Evolutionary conservation across 2,888 invertebrate species (phyloP), one percentile per base, ranked within the genome.

Genomic region (Homarus gammarus): DNA sequence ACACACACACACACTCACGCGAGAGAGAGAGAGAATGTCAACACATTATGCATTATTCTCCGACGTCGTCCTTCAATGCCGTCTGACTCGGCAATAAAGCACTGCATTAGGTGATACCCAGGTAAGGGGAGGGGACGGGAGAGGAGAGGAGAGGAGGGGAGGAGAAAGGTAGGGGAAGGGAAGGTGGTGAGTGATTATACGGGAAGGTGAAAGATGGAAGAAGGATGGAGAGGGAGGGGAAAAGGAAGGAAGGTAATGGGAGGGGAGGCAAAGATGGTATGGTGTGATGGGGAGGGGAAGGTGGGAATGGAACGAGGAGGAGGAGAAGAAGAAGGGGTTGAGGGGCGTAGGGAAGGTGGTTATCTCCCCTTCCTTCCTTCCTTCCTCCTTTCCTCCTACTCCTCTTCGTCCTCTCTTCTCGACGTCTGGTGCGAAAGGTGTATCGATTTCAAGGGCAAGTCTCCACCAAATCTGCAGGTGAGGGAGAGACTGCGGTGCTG

Each of bases 401-500:
- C 56, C 2, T 22, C 56, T 22, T 2, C 3, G 0, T 0, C 56
- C 56, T 22, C 22, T 22, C 18, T 56, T 56, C 56, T 56, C 44
- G 56, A 56, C 56, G 22, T 56, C 56, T 22, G 56, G 18, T 56
- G 12, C 56, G 22, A 56, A 44, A 56, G 56, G 12, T 56, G 56
- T 56, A 56, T 56, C 56, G 56, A 56, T 56, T 56, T 56, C 56
- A 56, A 56, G 56, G 56, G 18, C 56, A 56, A 56, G 56, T 18
- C 22, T 12, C 44, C 44, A 10, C 44, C 44, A 12, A 10, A 49
- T 49, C 12, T 49, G 44, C 56, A 56, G 56, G 56, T 56, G 56
- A 18, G 44, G 5, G 56, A 44, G 44, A 12, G 44, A 44, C 6
- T 44, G 44, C 44, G 12, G 44, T 44, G 44, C 6, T 44, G 44